A percentile compares a stretch with the other conserved stretches of the same genome.
These are phyloP conservation scores for Drosophila tripunctata DNA, from an alignment of 2,888 invertebrate species.

Conservation along the genomic window DNA sequence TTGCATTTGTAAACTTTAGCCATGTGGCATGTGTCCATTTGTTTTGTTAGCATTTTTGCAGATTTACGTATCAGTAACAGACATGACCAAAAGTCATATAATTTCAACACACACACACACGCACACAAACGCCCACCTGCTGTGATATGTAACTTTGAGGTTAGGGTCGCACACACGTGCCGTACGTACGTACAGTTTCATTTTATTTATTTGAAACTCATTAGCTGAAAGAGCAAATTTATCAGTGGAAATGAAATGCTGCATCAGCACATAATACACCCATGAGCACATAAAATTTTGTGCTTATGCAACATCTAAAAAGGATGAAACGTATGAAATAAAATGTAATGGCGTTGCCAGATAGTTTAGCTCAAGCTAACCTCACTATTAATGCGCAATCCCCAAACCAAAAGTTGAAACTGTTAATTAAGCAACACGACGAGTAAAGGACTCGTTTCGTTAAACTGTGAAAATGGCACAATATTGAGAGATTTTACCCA, in stretches of 20 bases:
- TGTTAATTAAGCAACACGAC: constrained; percentile 38
- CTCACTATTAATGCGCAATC: neutral
- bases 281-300: constrained; percentile 20
- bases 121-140: constrained; percentile 17
- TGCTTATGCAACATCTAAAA: constrained; percentile 18
- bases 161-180: constrained; percentile 17
- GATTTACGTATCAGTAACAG: constrained; percentile 67
- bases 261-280: constrained; percentile 67
- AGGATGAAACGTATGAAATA: neutral
- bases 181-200: constrained; percentile 36
- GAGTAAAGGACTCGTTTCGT: constrained; percentile 24
- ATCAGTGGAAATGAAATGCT: constrained; percentile 63
- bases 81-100: constrained; percentile 27
- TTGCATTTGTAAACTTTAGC: constrained; percentile 79
- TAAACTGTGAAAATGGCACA: constrained; percentile 9
- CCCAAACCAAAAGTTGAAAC: neutral
- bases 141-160: constrained; percentile 37
- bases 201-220: constrained; percentile 73
- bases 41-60: constrained; percentile 60
- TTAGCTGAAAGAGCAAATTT: constrained; percentile 61
- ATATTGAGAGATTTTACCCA: constrained; percentile 15
- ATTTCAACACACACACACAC: constrained; percentile 13
- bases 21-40: constrained; percentile 65
- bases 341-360: constrained; percentile 12
- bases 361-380: constrained; percentile 8